Evolutionary conservation across 92 coral and sea anemone species (phyloP), one percentile per base, ranked within the genome.

Genomic region (Parazoanthus swiftii): DNA sequence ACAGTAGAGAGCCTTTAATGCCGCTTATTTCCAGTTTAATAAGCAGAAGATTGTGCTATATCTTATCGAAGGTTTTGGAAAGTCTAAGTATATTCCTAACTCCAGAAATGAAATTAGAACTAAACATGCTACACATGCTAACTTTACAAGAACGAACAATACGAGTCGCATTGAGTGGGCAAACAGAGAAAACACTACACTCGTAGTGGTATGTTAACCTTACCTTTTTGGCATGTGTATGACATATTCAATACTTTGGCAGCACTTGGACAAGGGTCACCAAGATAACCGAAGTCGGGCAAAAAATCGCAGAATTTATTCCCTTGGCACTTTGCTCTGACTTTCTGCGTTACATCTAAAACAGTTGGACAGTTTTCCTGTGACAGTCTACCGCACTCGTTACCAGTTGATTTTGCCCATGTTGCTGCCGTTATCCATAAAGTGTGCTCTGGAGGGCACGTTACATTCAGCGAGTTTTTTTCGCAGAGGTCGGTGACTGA

Each of bases 241-340:
- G 63, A 14, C 36, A 84, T 29, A 5, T 26, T 71, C 63, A 84
- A 51, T 14, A 50, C 3, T 71, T 84, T 36, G 7, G 26, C 67
- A 15, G 46, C 14, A 13, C 6, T 11, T 6, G 14, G 9, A 46
- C 59, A 44, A 23, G 87, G 78, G 6, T 84, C 87, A 8, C 87
- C 87, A 29, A 84, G 43, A 29, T 44, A 71, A 9, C 5, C 23
- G 43, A 13, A 29, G 63, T 48, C 0, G 38, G 79, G 79, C 0
- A 21, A 29, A 23, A 44, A 71, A 1, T 16, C 35, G 25, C 87
- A 84, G 42, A 44, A 18, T 46, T 26, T 84, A 38, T 84, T 71
- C n/a, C 87, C 87, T 84, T 84, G 87, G 59, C 87, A 84, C 23
- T 44, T 73, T 33, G 79, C 65, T 84, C 87, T 84, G 46, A 72